Percentiles rank a stretch among this genome's conserved stretches.
Conservation (phyloP, 2,113 vertebrate species). For the Hemibagrus wyckioides region DNA sequence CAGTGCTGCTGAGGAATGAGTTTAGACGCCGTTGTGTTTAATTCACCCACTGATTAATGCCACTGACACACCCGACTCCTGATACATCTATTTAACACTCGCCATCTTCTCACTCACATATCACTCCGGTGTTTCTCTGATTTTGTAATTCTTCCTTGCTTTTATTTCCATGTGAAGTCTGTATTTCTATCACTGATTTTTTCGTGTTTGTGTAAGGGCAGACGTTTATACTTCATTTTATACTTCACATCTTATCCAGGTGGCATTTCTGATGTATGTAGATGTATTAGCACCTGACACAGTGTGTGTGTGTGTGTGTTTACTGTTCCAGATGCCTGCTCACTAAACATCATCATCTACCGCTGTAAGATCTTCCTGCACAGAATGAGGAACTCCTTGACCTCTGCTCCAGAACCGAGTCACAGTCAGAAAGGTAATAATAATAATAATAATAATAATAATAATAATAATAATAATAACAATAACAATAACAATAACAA, state of each 20-base stretch:
- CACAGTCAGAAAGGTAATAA: conserved; percentile 52
- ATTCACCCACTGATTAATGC: neutral
- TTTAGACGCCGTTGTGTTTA: neutral
- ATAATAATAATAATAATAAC: neutral
- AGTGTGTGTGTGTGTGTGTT: conserved; percentile 10
- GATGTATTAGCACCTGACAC: neutral
- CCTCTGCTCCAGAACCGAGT: conserved; percentile 41
- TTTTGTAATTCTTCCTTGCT: too few relatives aligned
- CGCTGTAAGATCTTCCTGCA: conserved; percentile 73
- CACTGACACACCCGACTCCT: too few relatives aligned
- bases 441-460: neutral
- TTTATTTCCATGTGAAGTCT: neutral
- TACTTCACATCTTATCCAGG: too few relatives aligned
- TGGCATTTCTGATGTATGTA: neutral
- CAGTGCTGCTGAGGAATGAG: neutral
- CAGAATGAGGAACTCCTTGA: conserved; percentile 64
- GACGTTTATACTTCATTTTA: too few relatives aligned
- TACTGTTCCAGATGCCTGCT: conserved; percentile 60
- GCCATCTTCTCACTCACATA: too few relatives aligned
- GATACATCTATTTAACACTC: too few relatives aligned
- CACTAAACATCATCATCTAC: conserved; percentile 68
- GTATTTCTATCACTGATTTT: neutral
- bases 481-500: neutral
- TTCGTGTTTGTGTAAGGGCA: too few relatives aligned
- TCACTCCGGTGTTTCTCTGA: too few relatives aligned